Evolutionary conservation across 2,797 vertebrate genomes (phyloP).

Genomic region (Mormyrops boulengeri): DNA sequence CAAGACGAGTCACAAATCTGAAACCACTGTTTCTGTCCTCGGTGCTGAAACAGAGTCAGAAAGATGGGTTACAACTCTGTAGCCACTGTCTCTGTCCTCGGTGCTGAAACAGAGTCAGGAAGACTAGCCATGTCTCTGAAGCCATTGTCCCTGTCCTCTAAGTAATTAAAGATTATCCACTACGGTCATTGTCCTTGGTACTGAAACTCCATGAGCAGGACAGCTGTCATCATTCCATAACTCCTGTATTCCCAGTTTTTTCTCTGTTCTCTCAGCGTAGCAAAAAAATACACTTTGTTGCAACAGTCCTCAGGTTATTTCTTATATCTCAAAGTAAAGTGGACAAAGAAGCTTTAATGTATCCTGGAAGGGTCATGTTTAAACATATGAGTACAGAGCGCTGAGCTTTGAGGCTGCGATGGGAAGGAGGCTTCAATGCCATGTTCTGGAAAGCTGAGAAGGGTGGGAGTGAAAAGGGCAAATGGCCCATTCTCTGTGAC

Average conservation of each 20-base stretch:
- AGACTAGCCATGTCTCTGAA: neutral
- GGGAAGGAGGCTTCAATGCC: neutral
- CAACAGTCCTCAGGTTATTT: neutral
- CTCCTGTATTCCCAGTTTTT: neutral
- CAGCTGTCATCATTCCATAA: neutral
- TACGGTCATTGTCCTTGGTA: neutral
- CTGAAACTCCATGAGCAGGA: neutral
- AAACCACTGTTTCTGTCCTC: conserved; percentile 35
- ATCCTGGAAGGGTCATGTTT: neutral
- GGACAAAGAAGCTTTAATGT: neutral
- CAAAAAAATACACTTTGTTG: neutral
- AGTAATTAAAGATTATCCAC: neutral
- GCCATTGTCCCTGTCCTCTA: conserved; percentile 35
- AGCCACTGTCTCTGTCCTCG: conserved; percentile 17
- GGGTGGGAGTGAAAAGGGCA: neutral
- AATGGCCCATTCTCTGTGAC: neutral
- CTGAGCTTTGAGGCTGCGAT: neutral
- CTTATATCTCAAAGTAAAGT: neutral
- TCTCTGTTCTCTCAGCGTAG: neutral
- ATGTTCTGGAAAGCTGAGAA: neutral
- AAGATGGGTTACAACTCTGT: neutral
- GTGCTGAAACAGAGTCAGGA: conserved; percentile 38
- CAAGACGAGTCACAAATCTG: neutral
- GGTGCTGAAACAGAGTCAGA: conserved; percentile 39
- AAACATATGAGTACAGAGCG: neutral